Conservation (phyloP, 92 coral and sea anemone genomes). For the Phymanthus crucifer region DNA sequence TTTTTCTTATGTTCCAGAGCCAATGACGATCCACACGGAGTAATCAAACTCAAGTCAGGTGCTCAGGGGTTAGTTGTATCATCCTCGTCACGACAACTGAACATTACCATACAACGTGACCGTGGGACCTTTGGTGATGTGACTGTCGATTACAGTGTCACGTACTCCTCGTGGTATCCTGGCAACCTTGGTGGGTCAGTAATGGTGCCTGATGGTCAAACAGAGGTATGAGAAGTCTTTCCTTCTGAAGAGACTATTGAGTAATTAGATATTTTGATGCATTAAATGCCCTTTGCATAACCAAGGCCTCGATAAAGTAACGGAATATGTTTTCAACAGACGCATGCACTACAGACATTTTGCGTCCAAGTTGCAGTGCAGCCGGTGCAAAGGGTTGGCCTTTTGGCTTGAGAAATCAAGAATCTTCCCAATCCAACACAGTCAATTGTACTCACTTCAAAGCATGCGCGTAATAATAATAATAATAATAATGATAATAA, state of each 20-base stretch:
- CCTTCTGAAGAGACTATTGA: not conserved
- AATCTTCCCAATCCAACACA: no score
- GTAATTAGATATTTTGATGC: not conserved
- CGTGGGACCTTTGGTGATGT: slow-evolving; percentile 88
- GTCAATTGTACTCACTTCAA: no score
- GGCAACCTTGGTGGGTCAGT: slow-evolving; percentile 52
- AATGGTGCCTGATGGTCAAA: slow-evolving; percentile 51
- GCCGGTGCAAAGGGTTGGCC: no score
- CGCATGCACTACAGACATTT: no score
- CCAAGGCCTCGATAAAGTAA: no score
- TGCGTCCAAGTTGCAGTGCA: no score
- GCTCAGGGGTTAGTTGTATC: slow-evolving; percentile 61
- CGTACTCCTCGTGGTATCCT: slow-evolving; percentile 78
- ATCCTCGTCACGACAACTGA: slow-evolving; percentile 59
- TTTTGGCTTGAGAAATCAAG: no score
- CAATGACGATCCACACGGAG: slow-evolving; percentile 94
- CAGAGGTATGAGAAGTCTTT: slow-evolving; percentile 48
- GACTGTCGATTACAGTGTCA: slow-evolving; percentile 67
- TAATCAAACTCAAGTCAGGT: slow-evolving; percentile 69
- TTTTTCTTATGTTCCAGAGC: slow-evolving; percentile 48
- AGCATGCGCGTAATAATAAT: no score
- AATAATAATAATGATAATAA: no score
- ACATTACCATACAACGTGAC: slow-evolving; percentile 74
- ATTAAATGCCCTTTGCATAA: no score
- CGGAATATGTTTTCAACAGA: no score